Percentiles rank a stretch among this genome's conserved stretches.
These are phyloP conservation scores for Rhagoletis zephyria DNA, from an alignment of 1,140 invertebrate species.

Conservation along the genomic window DNA sequence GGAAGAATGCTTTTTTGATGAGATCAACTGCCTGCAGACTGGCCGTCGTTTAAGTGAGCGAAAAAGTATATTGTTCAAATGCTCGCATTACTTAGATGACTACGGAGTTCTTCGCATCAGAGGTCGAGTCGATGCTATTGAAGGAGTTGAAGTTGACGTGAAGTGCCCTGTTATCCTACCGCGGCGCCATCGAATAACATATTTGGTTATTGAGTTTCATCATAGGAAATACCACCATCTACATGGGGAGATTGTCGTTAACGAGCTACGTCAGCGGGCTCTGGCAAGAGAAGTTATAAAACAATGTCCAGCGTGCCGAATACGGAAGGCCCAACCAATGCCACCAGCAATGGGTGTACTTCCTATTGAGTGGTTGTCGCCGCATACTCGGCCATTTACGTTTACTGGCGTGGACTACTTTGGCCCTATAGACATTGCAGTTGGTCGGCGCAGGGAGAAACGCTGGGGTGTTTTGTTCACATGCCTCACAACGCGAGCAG, in stretches of 20 bases:
- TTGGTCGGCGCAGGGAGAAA: slow-evolving; percentile 5
- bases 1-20: not conserved
- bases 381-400: slow-evolving; percentile 2
- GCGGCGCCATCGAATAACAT: not conserved
- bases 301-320: not conserved
- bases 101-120: not conserved
- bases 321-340: not conserved
- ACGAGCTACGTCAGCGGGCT: not conserved
- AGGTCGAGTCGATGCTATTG: not conserved
- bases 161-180: not conserved
- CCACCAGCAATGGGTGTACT: not conserved
- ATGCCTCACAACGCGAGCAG: not conserved
- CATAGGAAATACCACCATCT: not conserved
- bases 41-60: not conserved
- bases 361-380: not conserved
- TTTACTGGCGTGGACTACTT: slow-evolving; percentile 22
- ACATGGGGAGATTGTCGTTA: not conserved
- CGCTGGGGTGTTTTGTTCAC: not conserved
- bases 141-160: not conserved
- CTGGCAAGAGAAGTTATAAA: not conserved
- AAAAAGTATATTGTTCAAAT: not conserved
- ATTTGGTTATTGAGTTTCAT: not conserved
- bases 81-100: not conserved
- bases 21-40: not conserved
- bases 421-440: not conserved